Base-by-base conservation (phyloP, 2,113 vertebrate species). In the Alouatta palliata region DNA sequence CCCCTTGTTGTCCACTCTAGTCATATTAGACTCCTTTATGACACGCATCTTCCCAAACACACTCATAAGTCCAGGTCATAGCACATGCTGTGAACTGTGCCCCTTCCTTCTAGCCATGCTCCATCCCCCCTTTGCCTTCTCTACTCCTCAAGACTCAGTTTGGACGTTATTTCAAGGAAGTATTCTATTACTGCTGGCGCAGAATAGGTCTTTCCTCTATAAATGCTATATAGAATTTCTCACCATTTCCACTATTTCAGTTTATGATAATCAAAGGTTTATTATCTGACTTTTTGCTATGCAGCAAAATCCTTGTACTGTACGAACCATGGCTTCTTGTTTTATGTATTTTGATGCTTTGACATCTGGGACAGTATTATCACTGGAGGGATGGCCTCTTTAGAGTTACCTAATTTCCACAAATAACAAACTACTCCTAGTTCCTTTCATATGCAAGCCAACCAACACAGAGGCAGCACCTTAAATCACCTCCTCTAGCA, bases 21-120 rank as follows among this genome's bases (percentile, higher is more conserved):
- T 71, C 37, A 16, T 8, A 86, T 40, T 20, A 80, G 49, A 64
- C 5, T 47, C 10, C 2, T 66, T 77, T 79, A 25, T 71, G 32
- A 40, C 7, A 45, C 6, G 13, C 49, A 49, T 7, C 8, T 61
- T 70, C 30, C 70, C 79, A 84, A 56, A 71, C 1, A 9, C 10
- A 8, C 23, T 85, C 2, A 2, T 21, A 27, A 87, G 37, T 30
- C 8, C 3, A n/a, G 17, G 32, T 45, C 21, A 23, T 16, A 73
- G 35, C 19, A 25, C 1, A 1, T 3, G 21, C 23, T 40, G 12
- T 66, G 43, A 64, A 27, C 7, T 5, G 11, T 32, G 13, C 6
- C 17, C 17, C 6, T 8, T 14, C 5, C 1, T 64, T 45, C 17
- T 17, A 2, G 49, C 16, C 20, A 5, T 0, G 14, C 17, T 6